A percentile compares a stretch with the other conserved stretches of the same genome.
Conservation (phyloP, 2,113 vertebrate genomes). For the Prunella himalayana region DNA sequence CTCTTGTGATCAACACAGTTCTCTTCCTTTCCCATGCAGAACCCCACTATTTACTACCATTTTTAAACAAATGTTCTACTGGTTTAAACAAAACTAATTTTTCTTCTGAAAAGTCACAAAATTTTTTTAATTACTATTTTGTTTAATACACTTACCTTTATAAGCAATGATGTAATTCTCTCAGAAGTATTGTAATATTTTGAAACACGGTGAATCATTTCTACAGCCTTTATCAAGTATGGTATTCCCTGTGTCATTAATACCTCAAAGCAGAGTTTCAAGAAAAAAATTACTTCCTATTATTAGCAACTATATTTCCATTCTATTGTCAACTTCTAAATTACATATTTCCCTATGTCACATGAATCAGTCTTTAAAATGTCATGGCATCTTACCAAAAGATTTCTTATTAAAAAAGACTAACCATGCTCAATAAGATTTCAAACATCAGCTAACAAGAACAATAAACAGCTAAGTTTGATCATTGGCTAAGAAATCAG, state of each 20-base stretch:
- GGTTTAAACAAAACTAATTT: neutral
- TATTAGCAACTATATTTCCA: neutral
- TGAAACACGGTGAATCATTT: constrained; percentile 80
- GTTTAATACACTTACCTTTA: constrained; percentile 71
- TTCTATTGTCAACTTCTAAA: neutral
- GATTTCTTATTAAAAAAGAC: neutral
- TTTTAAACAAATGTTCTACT: neutral
- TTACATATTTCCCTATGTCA: neutral
- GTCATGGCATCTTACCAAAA: neutral
- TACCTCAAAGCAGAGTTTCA: constrained; percentile 68
- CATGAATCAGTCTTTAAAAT: neutral
- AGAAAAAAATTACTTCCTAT: neutral
- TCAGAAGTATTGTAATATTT: constrained; percentile 81
- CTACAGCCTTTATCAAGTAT: constrained; percentile 77
- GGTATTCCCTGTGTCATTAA: constrained; percentile 78
- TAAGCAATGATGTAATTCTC: constrained; percentile 80
- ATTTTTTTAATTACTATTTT: neutral
- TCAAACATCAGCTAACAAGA: neutral
- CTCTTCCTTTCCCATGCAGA: neutral
- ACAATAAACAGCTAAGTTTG: neutral
- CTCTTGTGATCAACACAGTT: neutral
- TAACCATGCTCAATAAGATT: neutral
- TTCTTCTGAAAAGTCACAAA: neutral
- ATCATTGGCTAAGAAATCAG: neutral
- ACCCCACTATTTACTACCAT: neutral